A percentile compares a stretch with the other conserved stretches of the same genome.
phyloP scores from a whole-genome alignment of 2,797 vertebrate species.

The Tarsius wallacei region DNA sequence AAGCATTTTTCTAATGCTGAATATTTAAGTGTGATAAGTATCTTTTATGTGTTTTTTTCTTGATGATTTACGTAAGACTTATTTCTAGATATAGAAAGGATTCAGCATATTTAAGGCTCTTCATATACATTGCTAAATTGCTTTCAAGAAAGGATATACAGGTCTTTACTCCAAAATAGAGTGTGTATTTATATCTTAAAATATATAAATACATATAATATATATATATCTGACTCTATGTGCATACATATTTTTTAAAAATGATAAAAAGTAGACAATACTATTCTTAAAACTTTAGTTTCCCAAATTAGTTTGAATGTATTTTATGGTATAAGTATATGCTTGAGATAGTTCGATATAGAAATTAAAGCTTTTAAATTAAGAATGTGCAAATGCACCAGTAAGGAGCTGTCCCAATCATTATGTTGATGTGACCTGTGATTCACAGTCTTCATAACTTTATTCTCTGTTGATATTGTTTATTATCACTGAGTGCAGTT shows the following conservation, averaged over 20 bases:
- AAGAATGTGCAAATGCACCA: background rate
- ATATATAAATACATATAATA: background rate
- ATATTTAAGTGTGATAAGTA: slow-evolving; percentile 24
- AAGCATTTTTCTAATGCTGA: background rate
- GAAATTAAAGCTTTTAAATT: slow-evolving; percentile 44
- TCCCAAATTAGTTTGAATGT: background rate
- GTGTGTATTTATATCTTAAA: background rate
- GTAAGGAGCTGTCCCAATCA: background rate
- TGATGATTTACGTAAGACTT: background rate
- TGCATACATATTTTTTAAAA: background rate
- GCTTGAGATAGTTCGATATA: slow-evolving; percentile 5
- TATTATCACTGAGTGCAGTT: background rate
- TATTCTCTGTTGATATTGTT: background rate
- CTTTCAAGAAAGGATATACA: background rate
- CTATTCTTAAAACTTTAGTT: slow-evolving; percentile 45
- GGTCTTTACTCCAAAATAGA: slow-evolving; percentile 47
- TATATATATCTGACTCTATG: background rate
- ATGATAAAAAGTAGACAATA: background rate
- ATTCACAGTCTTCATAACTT: background rate
- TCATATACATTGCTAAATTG: background rate
- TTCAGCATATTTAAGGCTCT: background rate
- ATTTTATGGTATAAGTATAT: slow-evolving; percentile 15
- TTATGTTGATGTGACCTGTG: background rate
- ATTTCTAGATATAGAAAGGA: background rate
- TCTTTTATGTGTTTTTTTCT: background rate